Percentiles rank a stretch among this genome's conserved stretches.
phyloP scores from a whole-genome alignment of 2,113 vertebrate genomes.

The Ptychochromis oligacanthus region DNA sequence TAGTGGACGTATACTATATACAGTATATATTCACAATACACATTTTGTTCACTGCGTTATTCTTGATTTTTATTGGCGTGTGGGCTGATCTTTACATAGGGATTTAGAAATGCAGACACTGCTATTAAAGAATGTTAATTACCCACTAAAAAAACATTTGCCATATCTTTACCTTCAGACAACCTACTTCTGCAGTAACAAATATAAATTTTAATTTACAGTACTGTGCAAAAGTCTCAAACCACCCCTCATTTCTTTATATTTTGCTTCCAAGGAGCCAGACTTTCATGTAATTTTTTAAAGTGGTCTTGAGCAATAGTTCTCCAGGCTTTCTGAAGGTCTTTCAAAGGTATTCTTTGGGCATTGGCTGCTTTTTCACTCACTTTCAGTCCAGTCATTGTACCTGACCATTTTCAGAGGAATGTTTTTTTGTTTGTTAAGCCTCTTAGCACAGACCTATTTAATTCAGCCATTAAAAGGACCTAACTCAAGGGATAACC shows the following conservation, averaged over 20 bases:
- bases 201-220: neutral
- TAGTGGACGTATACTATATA: too few relatives aligned
- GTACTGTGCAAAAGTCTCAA: neutral
- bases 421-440: neutral
- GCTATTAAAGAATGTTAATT: too few relatives aligned
- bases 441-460: neutral
- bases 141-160: too few relatives aligned
- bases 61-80: neutral
- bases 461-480: neutral
- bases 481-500: neutral
- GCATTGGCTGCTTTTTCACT: neutral
- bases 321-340: neutral
- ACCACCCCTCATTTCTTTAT: neutral
- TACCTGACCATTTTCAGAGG: slow-evolving; percentile 1
- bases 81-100: neutral
- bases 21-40: neutral
- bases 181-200: neutral
- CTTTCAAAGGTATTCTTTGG: neutral
- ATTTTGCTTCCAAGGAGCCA: neutral
- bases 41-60: neutral
- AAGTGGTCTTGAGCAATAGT: neutral
- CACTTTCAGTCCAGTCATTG: neutral
- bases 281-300: neutral
- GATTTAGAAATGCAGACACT: too few relatives aligned
- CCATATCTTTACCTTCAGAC: too few relatives aligned